Evolutionary conservation across 1,140 invertebrate genomes (phyloP).

Genomic region (Drosophila tropicalis): DNA sequence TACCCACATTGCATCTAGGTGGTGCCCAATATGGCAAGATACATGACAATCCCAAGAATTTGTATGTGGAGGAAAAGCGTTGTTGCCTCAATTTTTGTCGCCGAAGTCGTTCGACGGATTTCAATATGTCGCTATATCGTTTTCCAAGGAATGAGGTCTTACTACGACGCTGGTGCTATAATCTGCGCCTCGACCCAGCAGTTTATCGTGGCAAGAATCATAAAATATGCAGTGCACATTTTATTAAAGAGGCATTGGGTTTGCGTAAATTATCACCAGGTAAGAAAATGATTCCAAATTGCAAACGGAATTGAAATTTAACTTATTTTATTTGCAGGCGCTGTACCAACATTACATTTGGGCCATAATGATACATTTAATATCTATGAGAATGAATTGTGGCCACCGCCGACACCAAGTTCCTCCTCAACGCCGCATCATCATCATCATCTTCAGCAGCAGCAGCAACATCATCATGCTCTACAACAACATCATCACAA

Average conservation of each 20-base stretch:
- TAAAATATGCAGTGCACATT: conserved; percentile 79
- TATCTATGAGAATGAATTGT: conserved; percentile 78
- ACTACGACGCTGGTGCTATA: conserved; percentile 77
- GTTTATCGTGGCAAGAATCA: conserved; percentile 80
- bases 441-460: conserved; percentile 23
- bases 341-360: conserved; percentile 74
- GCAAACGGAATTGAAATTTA: not conserved
- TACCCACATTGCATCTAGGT: conserved; percentile 73
- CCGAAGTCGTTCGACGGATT: conserved; percentile 74
- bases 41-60: conserved; percentile 75
- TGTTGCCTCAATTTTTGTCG: conserved; percentile 76
- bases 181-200: conserved; percentile 69
- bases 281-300: conserved; percentile 22
- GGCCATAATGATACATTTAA: conserved; percentile 79
- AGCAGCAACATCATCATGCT: conserved; percentile 31
- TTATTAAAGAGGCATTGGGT: conserved; percentile 75
- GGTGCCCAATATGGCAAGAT: conserved; percentile 77
- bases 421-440: conserved; percentile 27
- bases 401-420: conserved; percentile 62
- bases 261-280: conserved; percentile 72
- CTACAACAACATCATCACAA: conserved; percentile 43
- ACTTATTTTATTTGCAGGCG: conserved; percentile 43
- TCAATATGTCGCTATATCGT: conserved; percentile 76
- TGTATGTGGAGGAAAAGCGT: conserved; percentile 76
- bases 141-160: conserved; percentile 74